Base-by-base conservation (phyloP, 2,113 vertebrate species). In the Dicentrarchus labrax region DNA sequence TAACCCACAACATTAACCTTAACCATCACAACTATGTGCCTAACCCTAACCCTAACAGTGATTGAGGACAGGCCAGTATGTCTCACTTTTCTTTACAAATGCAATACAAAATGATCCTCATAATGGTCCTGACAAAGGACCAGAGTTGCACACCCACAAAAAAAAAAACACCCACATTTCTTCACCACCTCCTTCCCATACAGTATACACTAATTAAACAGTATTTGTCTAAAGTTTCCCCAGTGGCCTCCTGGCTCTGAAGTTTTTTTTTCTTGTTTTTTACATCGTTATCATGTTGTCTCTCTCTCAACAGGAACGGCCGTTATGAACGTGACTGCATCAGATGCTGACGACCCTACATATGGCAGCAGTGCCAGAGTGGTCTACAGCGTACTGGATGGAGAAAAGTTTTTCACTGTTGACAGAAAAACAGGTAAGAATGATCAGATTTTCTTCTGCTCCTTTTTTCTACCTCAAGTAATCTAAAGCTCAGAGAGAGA, bases 251-350 rank as follows among this genome's bases (percentile, higher is more conserved):
- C 36, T 5, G 30, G 5, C 73, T 80, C 45, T n/a, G 9, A 82
- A 60, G 22, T 36, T 13, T 78, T 47, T 41, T 43, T 56, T 10
- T 57, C 9, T 68, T n/a, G 15, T 56, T 19, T 56, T 38, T 90
- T 24, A 80, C 74, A 84, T 74, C 65, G 1, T 30, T 30, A 30
- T 30, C 2, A 64, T 45, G 30, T 16, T 83, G 67, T 76, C 69
- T 86, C 2, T 86, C 30, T 74, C 69, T 69, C 71, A n/a, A 81
- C 95, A 99, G 98, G 98, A 86, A 99, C 98, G 0, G 99, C 98
- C 0, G 97, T 99, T 85, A 99, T 99, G 97, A 97, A 97, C 94
- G 97, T 99, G 77, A 97, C 97, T 86, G 98, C 98, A 0, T 98
- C 97, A 0, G 98, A 99, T 38, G 98, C 97, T 0, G 98, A 99